phyloP scores from a whole-genome alignment of 2,113 vertebrate genomes.

The Tetrao urogallus region DNA sequence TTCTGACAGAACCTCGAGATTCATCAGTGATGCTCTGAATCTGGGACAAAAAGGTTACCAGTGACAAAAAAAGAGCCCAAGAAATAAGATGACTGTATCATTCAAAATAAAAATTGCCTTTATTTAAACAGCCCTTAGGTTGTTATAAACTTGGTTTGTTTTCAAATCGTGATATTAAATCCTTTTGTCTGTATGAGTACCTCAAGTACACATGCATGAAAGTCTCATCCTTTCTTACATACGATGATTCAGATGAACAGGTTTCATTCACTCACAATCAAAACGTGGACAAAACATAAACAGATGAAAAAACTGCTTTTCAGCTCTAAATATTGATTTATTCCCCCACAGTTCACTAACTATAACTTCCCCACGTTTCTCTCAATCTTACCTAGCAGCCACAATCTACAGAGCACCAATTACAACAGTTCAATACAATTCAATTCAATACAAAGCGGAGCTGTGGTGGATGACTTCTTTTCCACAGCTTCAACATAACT shows the following conservation, averaged over 20 bases:
- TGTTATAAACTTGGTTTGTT: not conserved
- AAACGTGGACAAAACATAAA: not conserved
- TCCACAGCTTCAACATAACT: not conserved
- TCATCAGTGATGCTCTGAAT: conserved; percentile 94
- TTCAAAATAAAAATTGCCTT: not conserved
- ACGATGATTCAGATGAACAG: not conserved
- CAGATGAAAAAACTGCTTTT: not conserved
- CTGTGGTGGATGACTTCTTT: not conserved
- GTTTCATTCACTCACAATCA: not conserved
- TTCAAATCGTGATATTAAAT: not conserved
- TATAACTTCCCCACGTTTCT: not conserved
- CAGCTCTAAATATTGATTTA: not conserved
- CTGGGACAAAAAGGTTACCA: conserved; percentile 75
- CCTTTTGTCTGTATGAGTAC: not conserved
- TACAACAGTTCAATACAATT: no score
- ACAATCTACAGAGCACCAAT: not conserved
- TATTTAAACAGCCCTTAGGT: not conserved
- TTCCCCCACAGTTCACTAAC: not conserved
- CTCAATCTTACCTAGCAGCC: not conserved
- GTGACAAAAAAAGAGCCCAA: conserved; percentile 26
- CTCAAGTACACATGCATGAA: not conserved
- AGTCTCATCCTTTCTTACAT: not conserved
- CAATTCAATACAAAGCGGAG: not conserved
- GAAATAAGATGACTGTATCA: conserved; percentile 47
- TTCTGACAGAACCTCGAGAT: conserved; percentile 88